Evolutionary conservation across 2,888 invertebrate genomes (phyloP), one percentile per base, ranked within the genome.

Genomic region (Labia minor): DNA sequence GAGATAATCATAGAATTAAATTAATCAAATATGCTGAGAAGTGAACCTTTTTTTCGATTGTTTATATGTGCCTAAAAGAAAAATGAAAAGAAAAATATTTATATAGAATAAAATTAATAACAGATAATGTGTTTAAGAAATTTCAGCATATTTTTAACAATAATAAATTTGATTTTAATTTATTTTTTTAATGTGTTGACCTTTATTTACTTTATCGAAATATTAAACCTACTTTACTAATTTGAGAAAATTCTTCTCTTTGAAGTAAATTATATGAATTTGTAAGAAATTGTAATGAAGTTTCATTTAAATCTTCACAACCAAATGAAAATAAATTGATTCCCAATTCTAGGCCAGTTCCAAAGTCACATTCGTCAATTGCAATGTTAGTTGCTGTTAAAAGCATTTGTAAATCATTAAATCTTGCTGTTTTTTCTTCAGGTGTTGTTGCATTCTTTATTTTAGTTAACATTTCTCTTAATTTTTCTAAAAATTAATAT

Each of bases 351-450:
- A 97, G 77, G 0, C 93, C 90, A 66, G 93, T 94, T 0, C 95
- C 97, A 78, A 94, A 96, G 77, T 97, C 96, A 75, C 90, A 90
- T 77, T 98, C 97, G 75, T 97, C 97, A 67, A 90, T 86, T 0
- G 96, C 97, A 76, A 93, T 92, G 76, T 86, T 90, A 4, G 92
- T 88, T 67, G 86, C 86, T 1, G 90, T 92, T 69, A 94, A 84
- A 1, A 93, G 80, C 67, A 92, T 90, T 73, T 93, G 90, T 1
- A 96, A 75, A 21, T 87, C 84, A 19, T 87, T 85, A 68, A 90
- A 80, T 26, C 84, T 78, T 64, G 79, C 80, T 68, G 82, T 79
- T 72, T 83, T 85, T 70, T 87, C 85, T 11, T 78, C 79, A 20
- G 86, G 81, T 2, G 79, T 76, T 69, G 80, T 80, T 11, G 85